These are phyloP conservation scores for Heliconius hortense DNA, from an alignment of 2,888 invertebrate species.

Conservation along the genomic window DNA sequence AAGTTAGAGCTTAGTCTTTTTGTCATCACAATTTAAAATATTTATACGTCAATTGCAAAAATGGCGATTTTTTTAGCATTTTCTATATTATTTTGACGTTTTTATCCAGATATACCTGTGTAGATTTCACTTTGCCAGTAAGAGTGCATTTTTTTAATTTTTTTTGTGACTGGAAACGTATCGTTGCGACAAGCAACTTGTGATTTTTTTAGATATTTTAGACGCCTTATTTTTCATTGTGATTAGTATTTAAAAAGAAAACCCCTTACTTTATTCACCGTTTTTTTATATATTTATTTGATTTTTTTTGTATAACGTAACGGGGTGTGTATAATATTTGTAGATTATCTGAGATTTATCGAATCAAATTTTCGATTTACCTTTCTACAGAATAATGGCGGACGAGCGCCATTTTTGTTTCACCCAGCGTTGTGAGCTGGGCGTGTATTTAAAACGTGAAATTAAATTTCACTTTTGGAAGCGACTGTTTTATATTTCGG, in stretches of 20 bases:
- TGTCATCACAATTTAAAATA: slow-evolving; percentile 48
- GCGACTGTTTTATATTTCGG: slow-evolving; percentile 64
- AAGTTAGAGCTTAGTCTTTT: slow-evolving; percentile 39
- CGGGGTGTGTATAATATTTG: slow-evolving; percentile 34
- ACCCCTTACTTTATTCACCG: slow-evolving; percentile 26
- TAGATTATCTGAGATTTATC: slow-evolving; percentile 42
- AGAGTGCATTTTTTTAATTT: slow-evolving; percentile 71
- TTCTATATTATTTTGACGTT: slow-evolving; percentile 38
- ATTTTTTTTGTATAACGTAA: slow-evolving; percentile 23
- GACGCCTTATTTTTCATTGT: slow-evolving; percentile 39
- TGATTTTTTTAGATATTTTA: slow-evolving; percentile 41
- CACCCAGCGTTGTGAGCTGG: slow-evolving; percentile 30
- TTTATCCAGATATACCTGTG: slow-evolving; percentile 39
- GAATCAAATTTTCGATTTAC: slow-evolving; percentile 44
- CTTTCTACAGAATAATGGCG: slow-evolving; percentile 35
- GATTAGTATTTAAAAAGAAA: slow-evolving; percentile 29
- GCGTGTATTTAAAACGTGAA: slow-evolving; percentile 55
- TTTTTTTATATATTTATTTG: slow-evolving; percentile 23
- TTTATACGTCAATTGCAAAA: slow-evolving; percentile 31
- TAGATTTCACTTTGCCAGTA: slow-evolving; percentile 64
- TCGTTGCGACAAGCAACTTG: slow-evolving; percentile 37
- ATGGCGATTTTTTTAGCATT: slow-evolving; percentile 38
- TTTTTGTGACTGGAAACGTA: slow-evolving; percentile 56
- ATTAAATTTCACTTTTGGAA: slow-evolving; percentile 71
- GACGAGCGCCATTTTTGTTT: slow-evolving; percentile 29